Evolutionary conservation across 2,797 vertebrate genomes (phyloP).

Genomic region (Intellagama lesueurii): DNA sequence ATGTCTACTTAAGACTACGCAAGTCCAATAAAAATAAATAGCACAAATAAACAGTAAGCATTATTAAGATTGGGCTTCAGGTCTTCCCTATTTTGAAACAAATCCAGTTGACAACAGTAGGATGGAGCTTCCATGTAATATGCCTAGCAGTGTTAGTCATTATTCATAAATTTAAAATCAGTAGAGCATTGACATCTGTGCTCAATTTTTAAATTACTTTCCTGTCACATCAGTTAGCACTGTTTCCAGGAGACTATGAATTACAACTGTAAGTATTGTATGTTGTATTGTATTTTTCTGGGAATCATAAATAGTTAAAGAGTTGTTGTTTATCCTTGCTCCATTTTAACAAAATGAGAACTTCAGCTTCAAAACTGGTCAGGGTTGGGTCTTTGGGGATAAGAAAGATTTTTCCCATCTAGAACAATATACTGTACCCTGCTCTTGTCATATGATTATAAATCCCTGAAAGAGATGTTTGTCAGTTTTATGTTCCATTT

Average conservation of each 20-base stretch:
- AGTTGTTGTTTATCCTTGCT: background rate
- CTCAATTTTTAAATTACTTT: background rate
- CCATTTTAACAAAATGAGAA: constrained; percentile 16
- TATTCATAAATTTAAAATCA: background rate
- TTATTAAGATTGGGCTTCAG: background rate
- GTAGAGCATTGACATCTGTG: background rate
- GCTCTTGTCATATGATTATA: background rate
- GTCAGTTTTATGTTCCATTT: background rate
- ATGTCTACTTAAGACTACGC: background rate
- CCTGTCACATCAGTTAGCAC: background rate
- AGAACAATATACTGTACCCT: background rate
- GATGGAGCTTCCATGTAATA: background rate
- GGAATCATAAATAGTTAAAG: constrained; percentile 24
- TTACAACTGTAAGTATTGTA: constrained; percentile 9
- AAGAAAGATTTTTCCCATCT: background rate
- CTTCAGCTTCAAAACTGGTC: background rate
- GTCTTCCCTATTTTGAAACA: background rate
- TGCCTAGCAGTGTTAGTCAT: constrained; percentile 20
- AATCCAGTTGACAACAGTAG: background rate
- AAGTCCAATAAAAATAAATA: background rate
- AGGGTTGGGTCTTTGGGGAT: background rate
- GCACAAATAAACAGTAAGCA: background rate
- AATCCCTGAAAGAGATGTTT: background rate
- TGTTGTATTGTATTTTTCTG: background rate
- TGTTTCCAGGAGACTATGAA: background rate